A percentile compares a stretch with the other conserved stretches of the same genome.
These are phyloP conservation scores for Hirundo rustica DNA, from an alignment of 2,797 vertebrate species.

Conservation along the genomic window DNA sequence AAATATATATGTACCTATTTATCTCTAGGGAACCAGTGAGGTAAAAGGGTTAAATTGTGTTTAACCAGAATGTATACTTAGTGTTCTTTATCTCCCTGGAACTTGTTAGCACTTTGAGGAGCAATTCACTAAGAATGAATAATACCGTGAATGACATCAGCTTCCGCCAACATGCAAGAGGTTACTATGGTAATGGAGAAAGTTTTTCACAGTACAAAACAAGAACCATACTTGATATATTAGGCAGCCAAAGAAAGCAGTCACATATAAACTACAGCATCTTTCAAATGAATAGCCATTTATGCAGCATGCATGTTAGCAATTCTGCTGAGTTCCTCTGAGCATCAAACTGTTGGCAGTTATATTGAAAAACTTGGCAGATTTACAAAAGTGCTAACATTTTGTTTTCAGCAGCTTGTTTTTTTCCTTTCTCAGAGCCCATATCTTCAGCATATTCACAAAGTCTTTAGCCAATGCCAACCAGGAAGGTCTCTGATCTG, in stretches of 20 bases:
- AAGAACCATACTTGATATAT: conserved; percentile 82
- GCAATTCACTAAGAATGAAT: conserved; percentile 74
- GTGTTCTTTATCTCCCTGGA: conserved; percentile 81
- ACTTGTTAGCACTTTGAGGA: conserved; percentile 74
- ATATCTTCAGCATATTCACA: conserved; percentile 66
- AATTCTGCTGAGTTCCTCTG: conserved; percentile 59
- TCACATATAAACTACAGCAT: conserved; percentile 62
- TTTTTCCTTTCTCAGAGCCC: conserved; percentile 22
- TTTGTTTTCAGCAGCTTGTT: conserved; percentile 60
- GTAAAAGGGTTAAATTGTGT: conserved; percentile 70
- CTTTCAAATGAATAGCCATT: conserved; percentile 71
- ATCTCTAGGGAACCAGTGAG: background rate
- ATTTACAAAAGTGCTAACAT: conserved; percentile 67
- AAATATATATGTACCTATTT: background rate
- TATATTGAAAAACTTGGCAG: conserved; percentile 70
- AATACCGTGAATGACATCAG: conserved; percentile 88
- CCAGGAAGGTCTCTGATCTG: background rate
- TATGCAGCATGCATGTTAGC: conserved; percentile 63
- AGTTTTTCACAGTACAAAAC: conserved; percentile 83
- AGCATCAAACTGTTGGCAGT: conserved; percentile 72
- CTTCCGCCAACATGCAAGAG: conserved; percentile 87
- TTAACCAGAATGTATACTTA: conserved; percentile 79
- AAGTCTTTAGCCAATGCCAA: conserved; percentile 9
- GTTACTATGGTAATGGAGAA: conserved; percentile 89
- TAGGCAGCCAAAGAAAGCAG: conserved; percentile 71